phyloP scores from a whole-genome alignment of 2,888 invertebrate species.

The Patella depressa region DNA sequence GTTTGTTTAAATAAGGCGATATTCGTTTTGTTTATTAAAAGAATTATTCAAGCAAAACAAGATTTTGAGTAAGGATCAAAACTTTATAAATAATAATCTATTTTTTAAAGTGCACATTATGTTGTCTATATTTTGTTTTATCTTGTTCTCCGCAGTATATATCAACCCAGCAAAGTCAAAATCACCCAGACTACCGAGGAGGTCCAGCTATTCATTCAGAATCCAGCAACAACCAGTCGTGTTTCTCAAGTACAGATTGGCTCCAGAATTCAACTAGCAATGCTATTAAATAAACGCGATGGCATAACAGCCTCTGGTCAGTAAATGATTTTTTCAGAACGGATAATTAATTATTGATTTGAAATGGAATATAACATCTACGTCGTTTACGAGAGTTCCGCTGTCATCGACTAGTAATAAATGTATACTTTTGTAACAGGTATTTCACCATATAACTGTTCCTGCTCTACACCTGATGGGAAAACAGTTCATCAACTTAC shows the following conservation, averaged over 20 bases:
- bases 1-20: not conserved
- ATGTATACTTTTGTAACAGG: not conserved
- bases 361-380: no score
- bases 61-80: not conserved
- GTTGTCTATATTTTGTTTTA: not conserved
- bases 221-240: not conserved
- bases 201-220: not conserved
- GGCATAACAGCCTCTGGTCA: no score
- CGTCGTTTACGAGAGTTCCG: no score
- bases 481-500: not conserved
- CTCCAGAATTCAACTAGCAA: not conserved
- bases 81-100: not conserved
- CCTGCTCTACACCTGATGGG: not conserved
- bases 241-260: not conserved
- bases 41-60: not conserved
- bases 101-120: not conserved
- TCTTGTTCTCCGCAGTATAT: not conserved
- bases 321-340: no score
- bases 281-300: not conserved
- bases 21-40: no score
- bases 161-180: not conserved
- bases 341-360: no score
- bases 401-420: not conserved
- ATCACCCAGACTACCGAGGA: not conserved
- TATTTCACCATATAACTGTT: conserved; percentile 1